Evolutionary conservation across 35 echinoderm and acorn worm genomes (phyloP), one percentile per base, ranked within the genome.

Genomic region (Nesometra sesokonis): DNA sequence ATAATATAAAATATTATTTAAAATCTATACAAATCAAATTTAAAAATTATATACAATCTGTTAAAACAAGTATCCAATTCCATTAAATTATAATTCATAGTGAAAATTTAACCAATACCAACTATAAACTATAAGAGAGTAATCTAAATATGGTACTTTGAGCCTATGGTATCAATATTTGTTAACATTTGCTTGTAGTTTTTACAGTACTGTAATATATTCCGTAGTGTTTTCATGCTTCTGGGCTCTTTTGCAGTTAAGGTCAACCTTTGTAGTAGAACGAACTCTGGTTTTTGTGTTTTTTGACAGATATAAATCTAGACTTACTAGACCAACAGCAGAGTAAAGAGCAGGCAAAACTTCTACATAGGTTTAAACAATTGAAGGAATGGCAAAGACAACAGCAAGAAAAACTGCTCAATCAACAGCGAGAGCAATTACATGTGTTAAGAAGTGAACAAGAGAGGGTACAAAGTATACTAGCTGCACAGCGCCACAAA

Each of bases 331-430:
- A 94, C 43, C 86, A 94, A 32, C 82, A 89, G 11, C 93, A 94
- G 39, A 89, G 89, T 2, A 91, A 86, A 35, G 79, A 94, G 36
- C 93, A 94, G 46, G 82, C 82, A 32, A 67, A 86, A 32, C 85
- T 91, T 32, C n/a, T 88, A 32, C 83, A 94, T 36, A 39, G 86
- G 27, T 91, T 91, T 32, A 77, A 89, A 17, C 77, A 85, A n/a
- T 77, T 91, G 35, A 91, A 89, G 40, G 82, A 94, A 43, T 94
- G 93, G 93, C 93, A 94, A 33, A 84, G 91, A 32, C 85, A 94
- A 79, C 93, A 94, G 79, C 86, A 94, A 82, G 86, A 91, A 40
- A 84, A 86, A 23, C 78, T 94, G 47, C 0, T 91, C 19, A 76
- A 47, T 7, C 85, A 91, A 34, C 93, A 94, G 83, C 93, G 91